Conservation (phyloP, 92 coral and sea anemone species). For the Porites evermanni region DNA sequence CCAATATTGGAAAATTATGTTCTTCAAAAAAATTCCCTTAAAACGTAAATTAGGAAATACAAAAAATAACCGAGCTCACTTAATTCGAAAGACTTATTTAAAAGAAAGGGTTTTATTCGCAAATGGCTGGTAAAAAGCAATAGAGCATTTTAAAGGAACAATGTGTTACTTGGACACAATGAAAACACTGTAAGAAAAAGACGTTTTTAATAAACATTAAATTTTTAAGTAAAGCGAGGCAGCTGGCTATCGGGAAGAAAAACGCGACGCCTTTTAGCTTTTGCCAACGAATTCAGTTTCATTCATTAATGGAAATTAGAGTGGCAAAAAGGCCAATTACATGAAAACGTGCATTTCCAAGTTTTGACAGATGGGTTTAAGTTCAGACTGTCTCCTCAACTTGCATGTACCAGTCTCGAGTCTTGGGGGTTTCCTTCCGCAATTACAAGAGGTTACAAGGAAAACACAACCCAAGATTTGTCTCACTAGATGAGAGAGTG, state of each 20-base stretch:
- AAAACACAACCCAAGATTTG: too few relatives aligned
- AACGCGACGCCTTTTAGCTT: not conserved
- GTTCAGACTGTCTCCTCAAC: too few relatives aligned
- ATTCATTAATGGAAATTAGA: not conserved
- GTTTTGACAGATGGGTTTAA: too few relatives aligned
- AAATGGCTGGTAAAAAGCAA: slow-evolving; percentile 13
- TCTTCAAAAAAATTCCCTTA: not conserved
- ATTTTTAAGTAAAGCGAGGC: not conserved
- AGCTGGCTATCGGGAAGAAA: not conserved
- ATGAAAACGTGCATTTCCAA: too few relatives aligned
- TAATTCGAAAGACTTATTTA: not conserved
- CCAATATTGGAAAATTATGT: slow-evolving; percentile 32
- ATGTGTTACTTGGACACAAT: not conserved
- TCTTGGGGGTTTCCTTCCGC: too few relatives aligned
- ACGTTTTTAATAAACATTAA: not conserved
- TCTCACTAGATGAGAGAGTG: too few relatives aligned
- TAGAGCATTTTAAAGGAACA: not conserved
- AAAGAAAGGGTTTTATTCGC: slow-evolving; percentile 2
- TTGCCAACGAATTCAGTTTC: not conserved
- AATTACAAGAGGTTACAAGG: too few relatives aligned
- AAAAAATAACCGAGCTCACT: slow-evolving; percentile 4
- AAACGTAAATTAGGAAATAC: not conserved
- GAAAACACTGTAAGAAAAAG: not conserved
- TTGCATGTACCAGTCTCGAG: too few relatives aligned
- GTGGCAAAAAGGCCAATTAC: too few relatives aligned